Base-by-base conservation (phyloP, 2,797 vertebrate species). In the Spondyliosoma cantharus region DNA sequence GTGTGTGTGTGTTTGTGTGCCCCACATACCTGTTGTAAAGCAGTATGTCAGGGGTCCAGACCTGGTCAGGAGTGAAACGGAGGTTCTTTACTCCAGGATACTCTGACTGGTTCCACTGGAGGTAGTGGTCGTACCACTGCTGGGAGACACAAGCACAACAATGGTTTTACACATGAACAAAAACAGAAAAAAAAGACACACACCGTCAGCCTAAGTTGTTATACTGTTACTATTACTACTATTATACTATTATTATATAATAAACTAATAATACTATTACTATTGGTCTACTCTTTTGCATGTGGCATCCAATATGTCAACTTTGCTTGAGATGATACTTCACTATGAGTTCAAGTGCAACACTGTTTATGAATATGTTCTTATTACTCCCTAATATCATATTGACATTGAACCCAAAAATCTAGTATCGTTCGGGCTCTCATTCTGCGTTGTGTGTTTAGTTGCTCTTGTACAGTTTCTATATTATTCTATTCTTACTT, bases 81-180 rank as follows among this genome's bases (percentile, higher is more conserved):
- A 96, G 93, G 86, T 95, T 96, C 72, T 96, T 96, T 3, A 96
- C 95, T 24, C 95, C 96, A 5, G 96, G 95, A 78, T 95, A 95
- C 59, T 96, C 95, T 1, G 95, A 95, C 78, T 95, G 95, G 88
- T 96, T 96, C 95, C 96, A 96, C 87, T 95, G 94, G 46, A 96
- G 93, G 84, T 96, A 96, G 88, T 96, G 94, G 71, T 96, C 96
- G 42, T 95, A 95, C 95, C 96, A 96, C 74, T 94, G 93, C 96
- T 96, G 89, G 62, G 60, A 83, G 58, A 74, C 83, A 87, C 73
- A 88, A 81, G 46, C n/a, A 68, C 42, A 80, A 49, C 19, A 37
- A 4, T 29, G 15, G 56, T 59, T 70, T 83, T 50, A 74, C 24
- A 25, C 27, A 20, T 20, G 5, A 49, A 11, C 19, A 56, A 46